Base-by-base conservation (phyloP, 2,888 invertebrate species). In the Leptura quadrifasciata region DNA sequence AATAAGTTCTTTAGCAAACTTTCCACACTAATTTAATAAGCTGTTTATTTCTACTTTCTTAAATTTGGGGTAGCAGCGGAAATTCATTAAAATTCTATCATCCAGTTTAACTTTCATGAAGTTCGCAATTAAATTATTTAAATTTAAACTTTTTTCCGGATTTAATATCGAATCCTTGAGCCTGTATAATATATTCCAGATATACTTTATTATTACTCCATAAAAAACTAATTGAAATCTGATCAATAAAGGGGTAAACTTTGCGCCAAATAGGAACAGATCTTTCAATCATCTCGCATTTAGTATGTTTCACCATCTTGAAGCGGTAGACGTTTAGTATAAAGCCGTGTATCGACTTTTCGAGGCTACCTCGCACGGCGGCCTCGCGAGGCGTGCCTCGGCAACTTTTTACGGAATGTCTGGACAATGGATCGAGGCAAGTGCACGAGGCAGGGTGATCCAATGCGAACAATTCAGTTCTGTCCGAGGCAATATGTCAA, bases 11-110 rank as follows among this genome's bases (percentile, higher is more conserved):
- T 39, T 39, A 15, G 39, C 12, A n/a, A 47, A 47, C n/a, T 47
- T 47, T 6, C 47, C n/a, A 4, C n/a, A n/a, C n/a, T 47, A 47
- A 47, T 47, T 47, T 47, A 47, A 47, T 47, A 47, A 47, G 47
- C 47, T 47, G 47, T 47, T 47, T 47, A 47, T 47, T 47, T 47
- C 47, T 47, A 47, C 47, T 47, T 47, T 47, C 15, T n/a, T 47
- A 47, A 47, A 47, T n/a, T 47, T 47, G 4, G 47, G 47, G 47
- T 6, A n/a, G 5, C n/a, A n/a, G n/a, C 47, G n/a, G 47, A 0
- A 47, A 47, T 47, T 47, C 47, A 47, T 47, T 47, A 47, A 47
- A 47, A 47, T 47, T 47, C 47, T 6, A 47, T 47, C 47, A 47
- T n/a, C n/a, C n/a, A 47, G 47, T 47, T 47, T n/a, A 47, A 47